Evolutionary conservation across 1,140 invertebrate species (phyloP), one percentile per base, ranked within the genome.

Genomic region (Piezodorus guildinii): DNA sequence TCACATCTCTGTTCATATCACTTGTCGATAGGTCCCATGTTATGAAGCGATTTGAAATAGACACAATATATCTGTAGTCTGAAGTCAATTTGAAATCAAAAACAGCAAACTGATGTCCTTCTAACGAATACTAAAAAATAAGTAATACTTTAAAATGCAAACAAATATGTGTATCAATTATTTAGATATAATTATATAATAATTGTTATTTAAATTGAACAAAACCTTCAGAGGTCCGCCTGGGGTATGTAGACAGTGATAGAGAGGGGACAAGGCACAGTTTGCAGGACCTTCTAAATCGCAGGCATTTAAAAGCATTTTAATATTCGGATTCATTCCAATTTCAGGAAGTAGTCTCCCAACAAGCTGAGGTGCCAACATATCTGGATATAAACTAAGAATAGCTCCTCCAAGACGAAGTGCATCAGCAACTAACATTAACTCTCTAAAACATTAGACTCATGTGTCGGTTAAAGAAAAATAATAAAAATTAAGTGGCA

Each of bases 41-140:
- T 65, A 99, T 94, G 68, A 99, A 94, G 71, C 90, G 85, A 72
- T 97, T 98, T 2, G 95, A 98, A 70, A 96, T 93, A 8, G 94
- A 96, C 0, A 98, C 89, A 51, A 98, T 86, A 75, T 96, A 94
- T 54, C 93, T 86, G 63, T 86, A 89, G 77, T 98, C 94, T 0
- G 90, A 87, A 0, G 93, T 96, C 12, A 97, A 75, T 52, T 85
- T 87, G 69, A 98, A 94, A 14, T 90, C 94, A 75, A 97, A 98
- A 0, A 97, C 93, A 0, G 95, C 95, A 75, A 98, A 98, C 71
- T 94, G 92, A 78, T 98, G 95, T 2, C 94, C 94, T 79, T 98
- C 96, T 45, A 98, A 74, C 0, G 94, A 98, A 72, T 96, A 98
- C 85, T 92, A 30, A 30, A 30, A 30, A 30, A 8, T 30, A 30